Evolutionary conservation across 2,888 invertebrate species (phyloP).

Genomic region (Lycocerus yunnanus): DNA sequence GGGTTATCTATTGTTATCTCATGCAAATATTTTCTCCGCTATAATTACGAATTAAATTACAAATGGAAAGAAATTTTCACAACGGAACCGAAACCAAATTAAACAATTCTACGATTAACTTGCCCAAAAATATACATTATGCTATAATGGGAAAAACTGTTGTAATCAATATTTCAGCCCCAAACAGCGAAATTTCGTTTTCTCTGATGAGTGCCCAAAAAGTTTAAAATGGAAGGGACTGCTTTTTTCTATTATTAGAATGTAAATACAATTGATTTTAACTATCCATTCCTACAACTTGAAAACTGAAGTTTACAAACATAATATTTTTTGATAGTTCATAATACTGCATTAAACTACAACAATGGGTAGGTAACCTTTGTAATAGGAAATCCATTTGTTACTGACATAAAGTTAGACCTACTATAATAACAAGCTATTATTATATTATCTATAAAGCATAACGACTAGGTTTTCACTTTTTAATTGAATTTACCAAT

Average conservation of each 20-base stretch:
- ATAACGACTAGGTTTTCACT: conserved; percentile 5
- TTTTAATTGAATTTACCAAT: not conserved
- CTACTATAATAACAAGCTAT: not conserved
- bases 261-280: not conserved
- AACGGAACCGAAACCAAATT: not conserved
- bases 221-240: no score
- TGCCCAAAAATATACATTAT: no score
- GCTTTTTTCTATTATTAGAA: not conserved
- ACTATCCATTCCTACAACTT: not conserved
- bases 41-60: not conserved
- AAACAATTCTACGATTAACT: no score
- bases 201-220: no score
- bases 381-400: not conserved
- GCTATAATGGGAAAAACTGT: not conserved
- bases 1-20: not conserved
- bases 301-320: not conserved
- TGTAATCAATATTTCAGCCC: not conserved
- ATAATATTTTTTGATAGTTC: not conserved
- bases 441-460: conserved; percentile 2
- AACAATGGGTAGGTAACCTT: not conserved
- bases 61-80: not conserved
- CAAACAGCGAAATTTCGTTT: not conserved
- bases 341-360: not conserved
- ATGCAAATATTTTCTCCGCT: not conserved
- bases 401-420: not conserved